phyloP scores from a whole-genome alignment of 2,888 invertebrate species.

The Micoletzkya japonica region DNA sequence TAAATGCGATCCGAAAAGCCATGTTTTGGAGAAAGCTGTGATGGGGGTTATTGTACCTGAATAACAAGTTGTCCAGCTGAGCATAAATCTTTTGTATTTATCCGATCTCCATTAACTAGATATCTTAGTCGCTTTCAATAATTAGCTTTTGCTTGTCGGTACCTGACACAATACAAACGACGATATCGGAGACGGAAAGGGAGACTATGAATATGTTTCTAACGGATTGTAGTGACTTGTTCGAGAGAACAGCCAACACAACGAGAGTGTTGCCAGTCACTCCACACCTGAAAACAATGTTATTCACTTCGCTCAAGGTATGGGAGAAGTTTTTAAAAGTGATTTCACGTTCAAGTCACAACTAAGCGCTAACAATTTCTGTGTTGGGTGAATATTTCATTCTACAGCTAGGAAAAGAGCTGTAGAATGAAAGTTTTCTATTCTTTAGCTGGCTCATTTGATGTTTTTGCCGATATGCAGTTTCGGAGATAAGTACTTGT shows the following conservation, averaged over 20 bases:
- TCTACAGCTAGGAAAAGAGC: not conserved
- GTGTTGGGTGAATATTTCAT: not conserved
- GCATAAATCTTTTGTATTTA: constrained; percentile 1
- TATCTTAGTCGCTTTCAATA: not conserved
- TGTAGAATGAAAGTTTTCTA: too few species aligned
- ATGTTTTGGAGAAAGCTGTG: constrained; percentile 84
- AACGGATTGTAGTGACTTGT: constrained; percentile 50
- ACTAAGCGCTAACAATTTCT: not conserved
- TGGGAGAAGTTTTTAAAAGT: too few species aligned
- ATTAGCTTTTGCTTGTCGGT: not conserved
- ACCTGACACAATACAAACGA: constrained; percentile 78
- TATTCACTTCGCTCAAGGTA: too few species aligned
- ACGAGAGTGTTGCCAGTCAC: constrained; percentile 58
- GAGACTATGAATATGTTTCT: constrained; percentile 62
- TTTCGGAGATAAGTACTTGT: too few species aligned
- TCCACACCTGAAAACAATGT: constrained; percentile 51
- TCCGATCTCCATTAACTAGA: not conserved
- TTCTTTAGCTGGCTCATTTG: too few species aligned
- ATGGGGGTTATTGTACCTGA: constrained; percentile 95
- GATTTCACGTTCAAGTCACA: not conserved
- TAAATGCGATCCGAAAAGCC: constrained; percentile 87
- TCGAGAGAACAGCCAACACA: constrained; percentile 43
- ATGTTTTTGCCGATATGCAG: too few species aligned
- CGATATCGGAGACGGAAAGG: constrained; percentile 76
- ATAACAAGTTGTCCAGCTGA: too few species aligned